These are phyloP conservation scores for Clarias fuscus DNA, from an alignment of 2,797 vertebrate species.

Conservation along the genomic window DNA sequence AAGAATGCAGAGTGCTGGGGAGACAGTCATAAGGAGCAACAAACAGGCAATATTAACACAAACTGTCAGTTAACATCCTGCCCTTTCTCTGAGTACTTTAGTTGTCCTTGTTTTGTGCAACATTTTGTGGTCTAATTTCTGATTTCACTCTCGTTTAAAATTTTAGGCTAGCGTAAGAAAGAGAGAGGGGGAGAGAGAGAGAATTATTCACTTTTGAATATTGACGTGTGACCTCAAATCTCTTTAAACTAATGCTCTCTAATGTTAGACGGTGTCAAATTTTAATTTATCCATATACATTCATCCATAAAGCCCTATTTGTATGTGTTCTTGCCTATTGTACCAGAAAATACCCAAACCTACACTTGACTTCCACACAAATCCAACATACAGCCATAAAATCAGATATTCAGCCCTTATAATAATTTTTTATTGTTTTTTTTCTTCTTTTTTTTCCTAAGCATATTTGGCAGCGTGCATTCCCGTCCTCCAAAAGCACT, in stretches of 20 bases:
- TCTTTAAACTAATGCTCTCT: neutral
- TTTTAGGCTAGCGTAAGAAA: neutral
- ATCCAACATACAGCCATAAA: neutral
- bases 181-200: neutral
- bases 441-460: constrained; percentile 24
- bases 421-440: neutral
- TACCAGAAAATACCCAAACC: neutral
- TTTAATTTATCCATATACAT: neutral
- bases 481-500: constrained; percentile 53
- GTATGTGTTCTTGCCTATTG: neutral
- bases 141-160: neutral
- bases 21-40: neutral
- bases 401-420: constrained; percentile 24
- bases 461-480: constrained; percentile 45
- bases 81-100: neutral
- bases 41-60: constrained; percentile 2
- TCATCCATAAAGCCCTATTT: neutral
- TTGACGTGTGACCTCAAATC: neutral
- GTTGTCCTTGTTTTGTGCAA: neutral
- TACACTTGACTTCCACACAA: neutral
- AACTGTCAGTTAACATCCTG: neutral
- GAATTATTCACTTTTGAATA: neutral
- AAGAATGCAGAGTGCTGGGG: neutral
- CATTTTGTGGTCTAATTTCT: neutral
- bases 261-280: neutral